phyloP scores from a whole-genome alignment of 1,140 invertebrate species.

The Drosophila arizonae region DNA sequence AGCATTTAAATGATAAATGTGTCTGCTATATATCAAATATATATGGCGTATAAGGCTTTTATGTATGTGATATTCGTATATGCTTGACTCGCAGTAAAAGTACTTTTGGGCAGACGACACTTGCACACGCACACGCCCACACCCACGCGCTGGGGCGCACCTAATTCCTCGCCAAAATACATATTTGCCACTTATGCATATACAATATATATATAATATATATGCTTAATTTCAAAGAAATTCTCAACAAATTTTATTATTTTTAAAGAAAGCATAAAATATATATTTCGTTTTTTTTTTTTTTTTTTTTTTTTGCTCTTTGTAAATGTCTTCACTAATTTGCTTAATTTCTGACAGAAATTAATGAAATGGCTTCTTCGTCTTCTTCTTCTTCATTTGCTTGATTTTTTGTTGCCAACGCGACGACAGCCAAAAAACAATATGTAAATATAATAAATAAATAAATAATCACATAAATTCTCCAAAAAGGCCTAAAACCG shows the following conservation, averaged over 20 bases:
- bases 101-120: constrained; percentile 37
- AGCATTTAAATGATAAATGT: constrained; percentile 28
- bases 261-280: constrained; percentile 30
- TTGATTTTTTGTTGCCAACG: constrained; percentile 48
- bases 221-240: background rate
- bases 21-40: constrained; percentile 5
- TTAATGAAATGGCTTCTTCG: constrained; percentile 1
- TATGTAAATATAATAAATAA: constrained; percentile 52
- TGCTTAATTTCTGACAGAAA: constrained; percentile 71
- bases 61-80: constrained; percentile 21
- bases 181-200: constrained; percentile 23
- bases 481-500: constrained; percentile 64
- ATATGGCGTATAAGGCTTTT: background rate
- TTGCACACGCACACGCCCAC: constrained; percentile 56
- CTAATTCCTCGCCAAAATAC: constrained; percentile 61
- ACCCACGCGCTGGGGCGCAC: constrained; percentile 50
- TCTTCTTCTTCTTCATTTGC: no score
- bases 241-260: background rate
- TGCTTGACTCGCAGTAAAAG: background rate
- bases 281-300: constrained; percentile 31
- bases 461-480: constrained; percentile 60
- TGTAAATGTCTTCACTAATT: constrained; percentile 65
- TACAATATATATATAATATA: constrained; percentile 17
- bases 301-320: constrained; percentile 39
- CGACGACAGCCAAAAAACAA: constrained; percentile 42